A percentile compares a stretch with the other conserved stretches of the same genome.
These are phyloP conservation scores for Podiceps cristatus DNA, from an alignment of 2,113 vertebrate genomes.

Conservation along the genomic window DNA sequence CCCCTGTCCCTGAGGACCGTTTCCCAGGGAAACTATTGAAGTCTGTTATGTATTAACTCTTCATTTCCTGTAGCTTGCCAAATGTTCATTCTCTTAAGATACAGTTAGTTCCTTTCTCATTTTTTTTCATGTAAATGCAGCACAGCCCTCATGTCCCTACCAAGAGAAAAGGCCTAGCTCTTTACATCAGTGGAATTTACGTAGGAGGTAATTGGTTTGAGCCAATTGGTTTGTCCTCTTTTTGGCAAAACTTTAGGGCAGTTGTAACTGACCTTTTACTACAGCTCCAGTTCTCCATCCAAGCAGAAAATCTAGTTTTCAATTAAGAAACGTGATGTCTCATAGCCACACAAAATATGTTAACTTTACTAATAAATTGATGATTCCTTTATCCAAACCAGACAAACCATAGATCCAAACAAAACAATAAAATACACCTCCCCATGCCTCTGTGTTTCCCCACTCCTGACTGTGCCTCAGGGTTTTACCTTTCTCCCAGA, in stretches of 20 bases:
- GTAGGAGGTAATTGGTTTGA: background rate
- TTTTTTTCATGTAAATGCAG: background rate
- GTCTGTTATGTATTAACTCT: background rate
- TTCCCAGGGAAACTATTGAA: background rate
- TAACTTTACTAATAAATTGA: background rate
- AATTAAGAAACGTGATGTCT: background rate
- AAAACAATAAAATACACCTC: background rate
- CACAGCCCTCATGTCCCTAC: background rate
- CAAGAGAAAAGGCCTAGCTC: background rate
- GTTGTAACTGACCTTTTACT: background rate
- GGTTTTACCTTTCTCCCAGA: background rate
- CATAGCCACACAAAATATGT: background rate
- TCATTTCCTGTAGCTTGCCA: background rate
- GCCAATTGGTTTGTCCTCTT: background rate
- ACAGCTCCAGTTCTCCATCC: background rate
- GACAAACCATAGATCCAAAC: background rate
- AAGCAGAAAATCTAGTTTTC: background rate
- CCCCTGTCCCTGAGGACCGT: no score
- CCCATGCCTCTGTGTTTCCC: background rate
- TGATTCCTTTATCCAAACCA: background rate
- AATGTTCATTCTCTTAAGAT: background rate
- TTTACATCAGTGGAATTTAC: background rate
- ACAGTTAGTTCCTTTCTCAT: background rate
- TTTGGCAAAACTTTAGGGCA: background rate
- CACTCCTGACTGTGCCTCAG: background rate